phyloP scores from a whole-genome alignment of 2,797 vertebrate genomes.

The Chloroceryle inda region DNA sequence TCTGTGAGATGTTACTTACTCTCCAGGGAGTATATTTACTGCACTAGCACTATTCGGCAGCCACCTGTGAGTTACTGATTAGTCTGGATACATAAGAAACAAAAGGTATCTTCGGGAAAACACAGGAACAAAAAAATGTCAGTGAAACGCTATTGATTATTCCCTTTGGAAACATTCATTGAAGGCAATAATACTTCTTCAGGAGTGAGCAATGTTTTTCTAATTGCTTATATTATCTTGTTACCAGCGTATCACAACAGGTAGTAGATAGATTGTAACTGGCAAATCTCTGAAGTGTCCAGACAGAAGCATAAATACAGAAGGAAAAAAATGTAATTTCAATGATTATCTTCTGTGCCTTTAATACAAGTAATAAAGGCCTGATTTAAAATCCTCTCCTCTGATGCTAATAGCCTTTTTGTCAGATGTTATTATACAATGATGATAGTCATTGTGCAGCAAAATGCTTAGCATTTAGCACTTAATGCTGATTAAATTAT shows the following conservation, averaged over 20 bases:
- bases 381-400: slow-evolving; percentile 69
- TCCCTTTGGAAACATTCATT: slow-evolving; percentile 44
- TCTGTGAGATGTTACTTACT: not conserved
- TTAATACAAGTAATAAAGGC: slow-evolving; percentile 64
- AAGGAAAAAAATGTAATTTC: slow-evolving; percentile 26
- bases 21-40: not conserved
- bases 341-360: slow-evolving; percentile 67
- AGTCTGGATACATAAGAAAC: not conserved
- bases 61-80: slow-evolving; percentile 40
- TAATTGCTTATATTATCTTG: slow-evolving; percentile 75
- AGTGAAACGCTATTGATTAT: not conserved
- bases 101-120: slow-evolving; percentile 28
- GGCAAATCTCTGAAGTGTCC: slow-evolving; percentile 55
- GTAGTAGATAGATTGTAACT: slow-evolving; percentile 65
- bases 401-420: slow-evolving; percentile 68
- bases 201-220: slow-evolving; percentile 53
- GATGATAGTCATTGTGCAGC: slow-evolving; percentile 46
- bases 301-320: slow-evolving; percentile 68
- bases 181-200: slow-evolving; percentile 52
- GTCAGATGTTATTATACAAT: slow-evolving; percentile 60
- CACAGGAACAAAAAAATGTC: slow-evolving; percentile 34
- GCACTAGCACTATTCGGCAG: not conserved
- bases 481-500: not conserved
- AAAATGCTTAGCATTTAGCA: slow-evolving; percentile 51
- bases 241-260: slow-evolving; percentile 68